Base-by-base conservation (phyloP, 2,797 vertebrate species). In the Neoniphon sammara region DNA sequence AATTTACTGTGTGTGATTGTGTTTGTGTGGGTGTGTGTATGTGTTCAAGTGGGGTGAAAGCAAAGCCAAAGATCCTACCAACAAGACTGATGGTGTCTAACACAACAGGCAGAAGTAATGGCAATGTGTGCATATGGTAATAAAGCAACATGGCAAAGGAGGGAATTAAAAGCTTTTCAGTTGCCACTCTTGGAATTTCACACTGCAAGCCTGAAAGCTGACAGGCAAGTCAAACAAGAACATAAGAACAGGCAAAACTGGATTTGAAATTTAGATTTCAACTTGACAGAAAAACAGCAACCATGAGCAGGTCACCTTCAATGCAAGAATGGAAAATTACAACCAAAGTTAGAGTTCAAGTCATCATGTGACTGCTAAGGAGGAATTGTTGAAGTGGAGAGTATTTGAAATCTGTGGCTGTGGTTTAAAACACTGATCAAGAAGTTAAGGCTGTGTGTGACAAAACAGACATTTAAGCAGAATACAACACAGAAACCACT, bases 391-490 rank as follows among this genome's bases (percentile, higher is more conserved):
- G 69, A 66, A 58, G 58, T 21, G 53, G 20, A 74, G 31, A 76
- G 68, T 30, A 58, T 30, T 34, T 61, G 57, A 73, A 61, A 57
- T 74, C 50, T 75, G 77, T 53, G 72, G 79, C 54, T 77, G 53
- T 70, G 64, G 78, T 66, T 34, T 70, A 58, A 65, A 70, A 69
- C 55, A 62, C 53, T 59, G 72, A 84, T 80, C 20, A 39, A 47
- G 64, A 81, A 71, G 73, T 87, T 89, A 91, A 91, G 87, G 87
- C 89, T 25, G 73, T 75, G 68, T 9, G 70, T 80, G 77, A 85
- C 68, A 44, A 56, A 77, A 86, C 66, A 76, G 23, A 85, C 81
- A 73, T 73, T 68, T 12, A 76, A 81, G 78, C 77, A 60, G 66
- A 84, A 78, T 20, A 77, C 30, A 25, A 83, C 74, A 80, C 67